Conservation (phyloP, 2,113 vertebrate species). For the Elgaria multicarinata region DNA sequence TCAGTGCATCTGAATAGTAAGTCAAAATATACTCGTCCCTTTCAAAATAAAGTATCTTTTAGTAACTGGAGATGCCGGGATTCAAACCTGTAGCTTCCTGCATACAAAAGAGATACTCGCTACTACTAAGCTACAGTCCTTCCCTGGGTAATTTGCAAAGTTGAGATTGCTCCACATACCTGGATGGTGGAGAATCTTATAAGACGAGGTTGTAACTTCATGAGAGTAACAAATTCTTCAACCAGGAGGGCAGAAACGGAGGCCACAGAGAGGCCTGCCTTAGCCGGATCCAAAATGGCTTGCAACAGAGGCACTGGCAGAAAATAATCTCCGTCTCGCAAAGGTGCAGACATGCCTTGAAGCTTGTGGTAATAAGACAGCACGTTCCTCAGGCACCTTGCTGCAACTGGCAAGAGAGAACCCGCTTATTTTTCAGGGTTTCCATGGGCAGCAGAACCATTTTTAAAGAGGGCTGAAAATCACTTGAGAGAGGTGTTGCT, state of each 20-base stretch:
- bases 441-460: too few species aligned
- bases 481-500: too few species aligned
- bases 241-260: constrained; percentile 36
- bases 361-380: constrained; percentile 56
- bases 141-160: neutral
- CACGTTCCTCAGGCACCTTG: constrained; percentile 44
- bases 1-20: neutral
- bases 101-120: too few species aligned
- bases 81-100: too few species aligned
- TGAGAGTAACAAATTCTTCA: constrained; percentile 53
- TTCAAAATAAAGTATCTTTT: too few species aligned
- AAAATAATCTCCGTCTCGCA: constrained; percentile 42
- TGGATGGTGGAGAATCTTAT: neutral
- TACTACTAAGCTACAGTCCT: too few species aligned
- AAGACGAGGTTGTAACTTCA: constrained; percentile 22
- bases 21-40: neutral
- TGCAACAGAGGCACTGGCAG: constrained; percentile 54
- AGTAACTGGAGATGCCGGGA: too few species aligned
- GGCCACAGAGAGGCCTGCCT: constrained; percentile 14
- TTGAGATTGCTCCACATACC: neutral
- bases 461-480: too few species aligned
- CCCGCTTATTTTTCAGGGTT: too few species aligned
- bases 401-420: constrained; percentile 24
- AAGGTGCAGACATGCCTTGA: constrained; percentile 14
- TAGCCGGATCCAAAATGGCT: constrained; percentile 6